These are phyloP conservation scores for Drosophila lini DNA, from an alignment of 1,140 invertebrate genomes.

Conservation along the genomic window DNA sequence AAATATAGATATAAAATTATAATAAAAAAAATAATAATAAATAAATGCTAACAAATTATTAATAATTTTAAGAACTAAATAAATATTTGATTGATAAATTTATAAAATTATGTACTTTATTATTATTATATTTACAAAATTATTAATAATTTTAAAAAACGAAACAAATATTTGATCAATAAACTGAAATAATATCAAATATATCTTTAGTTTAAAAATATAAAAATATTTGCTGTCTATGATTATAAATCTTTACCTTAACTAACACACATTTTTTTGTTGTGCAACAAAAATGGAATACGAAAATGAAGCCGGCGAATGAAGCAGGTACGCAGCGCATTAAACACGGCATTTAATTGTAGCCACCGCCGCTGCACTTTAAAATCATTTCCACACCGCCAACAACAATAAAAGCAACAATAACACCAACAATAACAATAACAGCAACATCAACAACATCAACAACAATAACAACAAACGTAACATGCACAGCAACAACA, in stretches of 20 bases:
- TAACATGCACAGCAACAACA: slow-evolving; percentile 41
- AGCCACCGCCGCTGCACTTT: slow-evolving; percentile 64
- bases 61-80: no score
- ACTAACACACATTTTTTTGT: not conserved
- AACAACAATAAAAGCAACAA: slow-evolving; percentile 33
- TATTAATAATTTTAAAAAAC: no score
- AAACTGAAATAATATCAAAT: no score
- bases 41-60: no score
- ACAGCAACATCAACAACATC: not conserved
- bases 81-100: no score
- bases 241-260: not conserved
- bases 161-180: no score
- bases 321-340: slow-evolving; percentile 68
- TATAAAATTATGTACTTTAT: no score
- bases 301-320: slow-evolving; percentile 35
- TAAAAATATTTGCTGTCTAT: no score
- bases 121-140: no score
- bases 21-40: no score
- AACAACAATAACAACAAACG: slow-evolving; percentile 33
- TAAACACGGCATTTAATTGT: slow-evolving; percentile 77
- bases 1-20: no score
- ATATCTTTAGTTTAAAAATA: no score
- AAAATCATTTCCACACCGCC: slow-evolving; percentile 70
- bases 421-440: slow-evolving; percentile 18
- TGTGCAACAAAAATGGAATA: slow-evolving; percentile 35